Evolutionary conservation across 2,888 invertebrate genomes (phyloP).

Genomic region (Timema podura): DNA sequence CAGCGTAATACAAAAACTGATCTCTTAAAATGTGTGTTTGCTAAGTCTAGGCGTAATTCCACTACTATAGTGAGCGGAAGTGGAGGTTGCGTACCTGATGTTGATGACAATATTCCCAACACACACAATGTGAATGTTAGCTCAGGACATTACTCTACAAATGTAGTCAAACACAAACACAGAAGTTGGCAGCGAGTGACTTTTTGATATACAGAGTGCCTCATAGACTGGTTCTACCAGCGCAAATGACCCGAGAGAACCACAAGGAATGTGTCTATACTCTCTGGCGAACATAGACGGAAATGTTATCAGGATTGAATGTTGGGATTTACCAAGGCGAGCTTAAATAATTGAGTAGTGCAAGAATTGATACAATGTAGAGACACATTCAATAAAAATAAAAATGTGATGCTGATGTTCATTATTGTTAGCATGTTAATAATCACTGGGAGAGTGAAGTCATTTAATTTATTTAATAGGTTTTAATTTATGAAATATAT

Average conservation of each 20-base stretch:
- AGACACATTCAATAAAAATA: no score
- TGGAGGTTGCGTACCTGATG: constrained; percentile 8
- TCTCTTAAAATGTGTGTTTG: constrained; percentile 23
- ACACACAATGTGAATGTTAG: background rate
- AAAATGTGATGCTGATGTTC: no score
- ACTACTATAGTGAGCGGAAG: constrained; percentile 12
- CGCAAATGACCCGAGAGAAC: background rate
- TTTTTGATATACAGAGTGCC: constrained; percentile 5
- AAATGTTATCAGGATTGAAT: no score
- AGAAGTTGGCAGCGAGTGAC: constrained; percentile 8
- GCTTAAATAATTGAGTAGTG: no score
- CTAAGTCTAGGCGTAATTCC: constrained; percentile 20
- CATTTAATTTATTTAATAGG: no score
- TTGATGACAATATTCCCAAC: background rate
- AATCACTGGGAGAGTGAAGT: no score
- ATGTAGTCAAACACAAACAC: constrained; percentile 7
- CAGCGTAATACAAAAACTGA: constrained; percentile 22
- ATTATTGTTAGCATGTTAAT: no score
- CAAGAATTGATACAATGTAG: no score
- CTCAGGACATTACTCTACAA: no score
- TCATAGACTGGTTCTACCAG: constrained; percentile 12
- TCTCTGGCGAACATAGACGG: no score
- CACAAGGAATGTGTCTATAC: background rate
- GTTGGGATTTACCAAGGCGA: no score
- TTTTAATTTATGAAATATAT: no score